Percentiles rank a stretch among this genome's conserved stretches.
phyloP scores from a whole-genome alignment of 1,140 invertebrate genomes.

The Drosophila rufa region DNA sequence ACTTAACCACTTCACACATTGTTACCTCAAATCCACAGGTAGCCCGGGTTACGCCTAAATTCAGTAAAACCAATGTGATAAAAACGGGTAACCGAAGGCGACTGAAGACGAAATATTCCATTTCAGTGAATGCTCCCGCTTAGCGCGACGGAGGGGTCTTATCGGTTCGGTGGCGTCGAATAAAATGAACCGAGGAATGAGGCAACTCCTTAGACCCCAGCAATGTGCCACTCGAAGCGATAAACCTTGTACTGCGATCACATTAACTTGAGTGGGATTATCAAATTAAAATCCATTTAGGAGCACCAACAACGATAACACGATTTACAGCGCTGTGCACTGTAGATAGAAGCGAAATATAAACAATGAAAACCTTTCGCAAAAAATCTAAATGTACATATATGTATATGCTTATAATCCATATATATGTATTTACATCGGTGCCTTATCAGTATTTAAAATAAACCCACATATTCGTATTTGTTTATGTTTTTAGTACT shows the following conservation, averaged over 20 bases:
- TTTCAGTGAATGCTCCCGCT: constrained; percentile 11
- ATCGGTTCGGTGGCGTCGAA: constrained; percentile 22
- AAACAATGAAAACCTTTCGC: constrained; percentile 4
- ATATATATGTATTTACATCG: background rate
- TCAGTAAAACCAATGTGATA: constrained; percentile 22
- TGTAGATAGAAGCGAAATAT: constrained; percentile 1
- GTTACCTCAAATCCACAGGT: constrained; percentile 68
- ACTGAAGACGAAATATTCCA: constrained; percentile 30
- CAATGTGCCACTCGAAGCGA: constrained; percentile 41
- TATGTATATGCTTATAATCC: background rate
- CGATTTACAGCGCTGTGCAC: constrained; percentile 4
- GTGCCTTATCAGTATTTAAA: constrained; percentile 13
- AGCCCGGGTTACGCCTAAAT: constrained; percentile 11
- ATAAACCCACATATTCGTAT: constrained; percentile 6
- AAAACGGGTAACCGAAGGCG: constrained; percentile 3
- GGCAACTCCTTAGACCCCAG: constrained; percentile 32
- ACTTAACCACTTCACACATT: background rate
- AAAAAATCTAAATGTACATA: background rate
- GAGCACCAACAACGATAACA: constrained; percentile 23
- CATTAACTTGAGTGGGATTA: constrained; percentile 33
- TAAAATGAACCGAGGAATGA: constrained; percentile 25
- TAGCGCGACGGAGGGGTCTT: constrained; percentile 18
- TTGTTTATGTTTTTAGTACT: constrained; percentile 41
- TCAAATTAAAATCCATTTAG: constrained; percentile 59
- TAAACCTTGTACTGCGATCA: constrained; percentile 38